Base-by-base conservation (phyloP, 2,888 invertebrate species). In the Stegana nigrithorax region DNA sequence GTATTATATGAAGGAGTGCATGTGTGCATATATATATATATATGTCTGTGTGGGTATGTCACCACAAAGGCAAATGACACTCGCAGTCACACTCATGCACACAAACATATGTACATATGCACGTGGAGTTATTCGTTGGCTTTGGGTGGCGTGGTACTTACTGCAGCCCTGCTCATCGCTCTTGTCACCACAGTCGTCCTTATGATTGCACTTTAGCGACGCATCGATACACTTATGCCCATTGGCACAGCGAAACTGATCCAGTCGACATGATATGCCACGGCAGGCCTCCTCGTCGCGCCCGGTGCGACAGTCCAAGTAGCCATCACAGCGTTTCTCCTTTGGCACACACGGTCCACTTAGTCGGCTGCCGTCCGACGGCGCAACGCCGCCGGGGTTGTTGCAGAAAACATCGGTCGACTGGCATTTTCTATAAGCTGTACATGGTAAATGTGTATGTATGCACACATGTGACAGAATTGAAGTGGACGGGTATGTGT, bases 141-240 rank as follows among this genome's bases (percentile, higher is more conserved):
- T 17, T 14, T 19, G 3, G 12, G 26, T 36, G 17, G 0, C 42
- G 50, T 51, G 57, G 56, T 76, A 90, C 92, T 89, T 84, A 95
- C 95, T 94, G 89, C 97, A 97, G 70, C 91, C 90, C 67, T 91
- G 90, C 85, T 97, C 97, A 81, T 97, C 97, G 1, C 95, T 94
- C 83, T 93, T 93, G 85, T 96, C 95, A 0, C 91, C 93, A 81
- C 96, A 96, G 86, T 96, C 96, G 84, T 94, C 92, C 82, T 91
- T 91, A 85, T 96, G 94, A 87, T 96, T 95, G 85, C 96, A 96
- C 82, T 92, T 91, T 76, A 90, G 89, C 19, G 88, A 83, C 59
- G 89, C 88, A 80, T 95, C 95, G 68, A 96, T 89, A 84, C 96
- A 96, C 76, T 91, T 91, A 81, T 90, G 90, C 44, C 93, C 93